Conservation (phyloP, 2,113 vertebrate genomes). For the Plecotus auritus region DNA sequence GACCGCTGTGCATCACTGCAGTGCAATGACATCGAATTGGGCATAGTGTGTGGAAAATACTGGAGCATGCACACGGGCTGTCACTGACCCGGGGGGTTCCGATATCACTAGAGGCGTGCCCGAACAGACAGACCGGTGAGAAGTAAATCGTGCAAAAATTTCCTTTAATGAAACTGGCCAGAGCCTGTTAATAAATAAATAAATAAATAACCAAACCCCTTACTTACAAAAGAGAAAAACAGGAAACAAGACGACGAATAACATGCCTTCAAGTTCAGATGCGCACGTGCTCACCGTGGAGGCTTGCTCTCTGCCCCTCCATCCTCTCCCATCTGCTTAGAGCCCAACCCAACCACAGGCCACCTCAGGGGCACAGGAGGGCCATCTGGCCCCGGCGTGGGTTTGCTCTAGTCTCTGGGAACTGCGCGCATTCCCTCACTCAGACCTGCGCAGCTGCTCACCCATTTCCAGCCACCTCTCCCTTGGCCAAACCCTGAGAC, state of each 20-base stretch:
- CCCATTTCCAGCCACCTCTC: neutral
- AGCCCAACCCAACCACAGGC: neutral
- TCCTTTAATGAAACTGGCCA: neutral
- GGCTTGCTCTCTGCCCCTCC: neutral
- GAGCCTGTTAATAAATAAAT: neutral
- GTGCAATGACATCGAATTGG: neutral
- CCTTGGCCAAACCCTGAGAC: neutral
- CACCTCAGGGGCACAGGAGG: neutral
- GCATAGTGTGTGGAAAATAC: neutral
- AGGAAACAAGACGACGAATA: neutral
- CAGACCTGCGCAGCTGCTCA: neutral
- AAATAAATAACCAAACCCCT: neutral
- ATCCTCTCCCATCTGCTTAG: neutral
- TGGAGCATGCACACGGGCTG: neutral
- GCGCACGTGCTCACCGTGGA: accelerated
- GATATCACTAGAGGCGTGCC: neutral
- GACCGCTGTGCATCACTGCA: neutral
- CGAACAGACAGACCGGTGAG: neutral
- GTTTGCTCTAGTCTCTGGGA: neutral
- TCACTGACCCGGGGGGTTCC: neutral
- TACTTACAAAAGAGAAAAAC: neutral
- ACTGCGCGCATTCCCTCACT: neutral
- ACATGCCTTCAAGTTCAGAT: accelerated
- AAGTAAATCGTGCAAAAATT: neutral
- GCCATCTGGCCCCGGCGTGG: neutral